These are phyloP conservation scores for Sebastes steindachneri DNA, from an alignment of 2,797 vertebrate genomes.

Conservation along the genomic window DNA sequence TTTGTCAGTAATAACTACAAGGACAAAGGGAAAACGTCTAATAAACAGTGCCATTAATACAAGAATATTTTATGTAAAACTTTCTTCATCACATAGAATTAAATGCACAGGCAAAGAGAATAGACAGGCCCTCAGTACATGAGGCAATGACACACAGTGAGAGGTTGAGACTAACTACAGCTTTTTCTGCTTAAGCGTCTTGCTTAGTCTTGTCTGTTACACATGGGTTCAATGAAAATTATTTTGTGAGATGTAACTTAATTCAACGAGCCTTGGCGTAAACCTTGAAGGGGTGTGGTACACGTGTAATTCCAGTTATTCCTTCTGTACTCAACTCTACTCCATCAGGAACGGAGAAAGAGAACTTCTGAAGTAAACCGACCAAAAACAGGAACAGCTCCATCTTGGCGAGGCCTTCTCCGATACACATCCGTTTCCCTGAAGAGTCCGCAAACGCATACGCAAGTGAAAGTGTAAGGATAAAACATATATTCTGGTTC, in stretches of 20 bases:
- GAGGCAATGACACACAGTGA: no score
- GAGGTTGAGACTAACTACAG: no score
- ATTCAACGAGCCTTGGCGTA: slow-evolving; percentile 66
- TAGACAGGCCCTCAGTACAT: no score
- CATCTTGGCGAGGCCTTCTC: slow-evolving; percentile 83
- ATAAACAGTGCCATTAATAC: no score
- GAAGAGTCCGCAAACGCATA: neutral
- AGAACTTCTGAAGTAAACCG: slow-evolving; percentile 85
- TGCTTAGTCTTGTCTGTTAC: neutral
- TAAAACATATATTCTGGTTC: neutral
- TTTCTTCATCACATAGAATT: no score
- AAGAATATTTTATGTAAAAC: no score
- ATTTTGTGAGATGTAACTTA: neutral
- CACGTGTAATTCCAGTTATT: slow-evolving; percentile 67
- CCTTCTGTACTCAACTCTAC: slow-evolving; percentile 65
- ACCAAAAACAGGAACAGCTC: slow-evolving; percentile 83
- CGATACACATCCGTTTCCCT: slow-evolving; percentile 86
- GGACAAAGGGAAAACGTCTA: no score
- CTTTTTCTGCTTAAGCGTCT: no score
- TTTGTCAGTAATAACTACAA: no score
- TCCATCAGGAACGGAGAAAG: slow-evolving; percentile 71
- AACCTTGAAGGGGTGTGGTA: slow-evolving; percentile 79
- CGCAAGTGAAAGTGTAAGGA: neutral
- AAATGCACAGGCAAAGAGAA: no score
- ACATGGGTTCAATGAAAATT: no score